A percentile compares a stretch with the other conserved stretches of the same genome.
Evolutionary conservation across 2,797 vertebrate genomes (phyloP).

Genomic region (Characodon lateralis): DNA sequence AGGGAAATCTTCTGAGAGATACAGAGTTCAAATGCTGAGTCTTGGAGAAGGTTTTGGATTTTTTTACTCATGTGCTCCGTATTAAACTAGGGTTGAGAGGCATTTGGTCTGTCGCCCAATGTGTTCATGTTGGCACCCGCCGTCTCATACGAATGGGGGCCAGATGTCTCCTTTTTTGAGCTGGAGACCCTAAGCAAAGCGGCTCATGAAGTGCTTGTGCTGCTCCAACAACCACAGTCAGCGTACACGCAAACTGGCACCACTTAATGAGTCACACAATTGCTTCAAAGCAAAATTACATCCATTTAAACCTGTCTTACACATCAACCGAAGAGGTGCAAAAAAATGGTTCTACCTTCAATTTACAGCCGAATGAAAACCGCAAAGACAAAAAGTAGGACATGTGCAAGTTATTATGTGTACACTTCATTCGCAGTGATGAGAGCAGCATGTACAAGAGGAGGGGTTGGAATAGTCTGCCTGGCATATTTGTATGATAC

Average conservation of each 20-base stretch:
- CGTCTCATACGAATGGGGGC: constrained; percentile 71
- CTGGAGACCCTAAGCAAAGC: constrained; percentile 63
- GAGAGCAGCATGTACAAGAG: constrained; percentile 83
- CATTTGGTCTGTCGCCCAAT: constrained; percentile 74
- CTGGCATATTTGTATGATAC: constrained; percentile 79
- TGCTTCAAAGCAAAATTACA: constrained; percentile 84
- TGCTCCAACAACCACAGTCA: constrained; percentile 67
- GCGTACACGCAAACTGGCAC: constrained; percentile 73
- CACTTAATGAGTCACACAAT: constrained; percentile 81
- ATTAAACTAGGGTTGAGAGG: constrained; percentile 67
- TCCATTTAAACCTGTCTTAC: constrained; percentile 83
- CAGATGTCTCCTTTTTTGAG: constrained; percentile 76
- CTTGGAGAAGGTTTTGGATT: constrained; percentile 68
- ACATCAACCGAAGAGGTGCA: constrained; percentile 73
- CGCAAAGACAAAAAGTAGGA: constrained; percentile 82
- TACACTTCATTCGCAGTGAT: constrained; percentile 78
- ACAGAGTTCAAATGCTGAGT: constrained; percentile 66
- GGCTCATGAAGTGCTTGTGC: constrained; percentile 55
- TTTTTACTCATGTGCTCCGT: constrained; percentile 64
- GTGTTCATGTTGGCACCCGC: constrained; percentile 74
- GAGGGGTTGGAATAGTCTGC: constrained; percentile 73
- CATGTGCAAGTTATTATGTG: constrained; percentile 86
- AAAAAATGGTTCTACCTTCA: constrained; percentile 77
- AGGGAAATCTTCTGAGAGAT: constrained; percentile 63
- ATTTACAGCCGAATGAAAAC: constrained; percentile 81